Percentiles rank a stretch among this genome's conserved stretches.
phyloP scores from a whole-genome alignment of 2,888 invertebrate genomes.

The Idaea biselata region DNA sequence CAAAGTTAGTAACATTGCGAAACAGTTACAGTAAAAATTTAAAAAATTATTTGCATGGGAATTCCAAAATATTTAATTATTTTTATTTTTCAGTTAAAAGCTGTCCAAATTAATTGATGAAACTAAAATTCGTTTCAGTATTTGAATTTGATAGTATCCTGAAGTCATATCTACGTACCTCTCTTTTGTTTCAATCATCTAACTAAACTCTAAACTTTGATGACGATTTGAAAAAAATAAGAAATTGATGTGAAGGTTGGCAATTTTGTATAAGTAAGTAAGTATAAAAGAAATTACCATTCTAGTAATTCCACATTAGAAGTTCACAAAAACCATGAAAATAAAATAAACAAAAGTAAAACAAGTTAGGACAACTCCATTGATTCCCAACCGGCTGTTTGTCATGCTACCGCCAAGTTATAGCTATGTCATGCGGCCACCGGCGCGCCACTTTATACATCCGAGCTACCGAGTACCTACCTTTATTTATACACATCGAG shows the following conservation, averaged over 20 bases:
- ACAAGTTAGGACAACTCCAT: slow-evolving; percentile 50
- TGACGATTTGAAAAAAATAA: too few relatives aligned
- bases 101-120: not conserved
- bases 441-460: slow-evolving; percentile 80
- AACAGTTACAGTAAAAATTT: not conserved
- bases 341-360: slow-evolving; percentile 22
- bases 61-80: not conserved
- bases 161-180: not conserved
- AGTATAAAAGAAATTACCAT: too few relatives aligned
- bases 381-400: slow-evolving; percentile 58
- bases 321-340: not conserved
- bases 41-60: not conserved
- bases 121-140: not conserved
- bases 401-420: slow-evolving; percentile 77
- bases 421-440: slow-evolving; percentile 80
- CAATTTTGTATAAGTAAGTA: too few relatives aligned
- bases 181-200: too few relatives aligned
- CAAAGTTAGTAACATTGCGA: not conserved
- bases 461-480: slow-evolving; percentile 71
- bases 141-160: not conserved
- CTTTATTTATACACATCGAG: slow-evolving; percentile 43
- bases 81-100: not conserved
- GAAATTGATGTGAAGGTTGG: too few relatives aligned
- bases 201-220: too few relatives aligned
- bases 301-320: too few relatives aligned